Conservation (phyloP, 2,113 vertebrate genomes). For the Pachypanchax playfairii region DNA sequence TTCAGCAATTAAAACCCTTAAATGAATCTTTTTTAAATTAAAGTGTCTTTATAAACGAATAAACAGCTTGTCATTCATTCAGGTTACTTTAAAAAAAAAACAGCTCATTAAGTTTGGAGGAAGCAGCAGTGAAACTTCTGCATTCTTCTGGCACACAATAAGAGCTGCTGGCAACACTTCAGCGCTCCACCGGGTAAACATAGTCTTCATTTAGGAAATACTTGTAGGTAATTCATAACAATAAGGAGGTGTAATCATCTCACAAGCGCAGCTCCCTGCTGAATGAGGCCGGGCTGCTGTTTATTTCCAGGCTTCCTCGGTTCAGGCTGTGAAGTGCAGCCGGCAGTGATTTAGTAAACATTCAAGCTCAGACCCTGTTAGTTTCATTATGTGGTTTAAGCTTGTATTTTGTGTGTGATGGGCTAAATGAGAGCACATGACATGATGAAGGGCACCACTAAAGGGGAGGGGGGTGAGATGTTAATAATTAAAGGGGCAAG, state of each 20-base stretch:
- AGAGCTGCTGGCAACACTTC: constrained; percentile 33
- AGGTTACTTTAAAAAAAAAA: too few relatives aligned
- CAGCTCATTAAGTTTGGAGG: not conserved
- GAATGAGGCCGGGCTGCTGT: constrained; percentile 58
- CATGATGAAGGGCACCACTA: constrained; percentile 4
- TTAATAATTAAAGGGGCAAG: constrained; percentile 40
- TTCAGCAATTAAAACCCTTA: too few relatives aligned
- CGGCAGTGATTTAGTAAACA: constrained; percentile 59
- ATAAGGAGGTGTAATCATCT: constrained; percentile 71
- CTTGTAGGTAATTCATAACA: constrained; percentile 73
- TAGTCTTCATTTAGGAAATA: constrained; percentile 72
- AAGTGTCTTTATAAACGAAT: too few relatives aligned
- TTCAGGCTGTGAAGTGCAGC: constrained; percentile 54
- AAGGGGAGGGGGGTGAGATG: constrained; percentile 13
- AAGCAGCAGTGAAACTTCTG: constrained; percentile 1
- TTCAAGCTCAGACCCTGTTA: not conserved
- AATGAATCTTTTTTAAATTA: too few relatives aligned
- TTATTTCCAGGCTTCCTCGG: constrained; percentile 72
- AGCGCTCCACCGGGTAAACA: constrained; percentile 46
- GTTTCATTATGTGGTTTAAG: constrained; percentile 22
- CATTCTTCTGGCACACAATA: constrained; percentile 9
- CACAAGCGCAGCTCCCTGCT: constrained; percentile 32
- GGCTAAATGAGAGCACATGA: not conserved
- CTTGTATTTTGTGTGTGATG: not conserved
- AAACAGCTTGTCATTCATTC: too few relatives aligned